These are phyloP conservation scores for Phania funesta DNA, from an alignment of 2,888 invertebrate genomes.

Conservation along the genomic window DNA sequence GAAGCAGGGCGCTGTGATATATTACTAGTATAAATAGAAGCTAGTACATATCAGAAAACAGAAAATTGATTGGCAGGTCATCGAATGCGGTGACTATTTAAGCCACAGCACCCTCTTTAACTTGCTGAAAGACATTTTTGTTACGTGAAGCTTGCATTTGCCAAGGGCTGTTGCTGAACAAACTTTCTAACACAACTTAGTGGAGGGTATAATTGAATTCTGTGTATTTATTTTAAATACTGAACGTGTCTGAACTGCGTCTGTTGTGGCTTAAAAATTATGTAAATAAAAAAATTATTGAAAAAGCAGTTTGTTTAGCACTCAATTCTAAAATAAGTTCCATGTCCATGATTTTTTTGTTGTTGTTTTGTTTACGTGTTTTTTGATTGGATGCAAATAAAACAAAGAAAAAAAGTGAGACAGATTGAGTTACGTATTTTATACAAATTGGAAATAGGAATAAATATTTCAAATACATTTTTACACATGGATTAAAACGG, in stretches of 20 bases:
- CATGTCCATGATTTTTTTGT: neutral
- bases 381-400: constrained; percentile 46
- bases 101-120: too few species aligned
- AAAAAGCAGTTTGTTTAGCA: constrained; percentile 28
- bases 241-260: neutral
- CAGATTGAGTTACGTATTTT: constrained; percentile 8
- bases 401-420: neutral
- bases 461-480: constrained; percentile 33
- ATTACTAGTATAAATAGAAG: too few species aligned
- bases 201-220: neutral
- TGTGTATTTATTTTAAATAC: neutral
- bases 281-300: neutral
- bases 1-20: too few species aligned
- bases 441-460: constrained; percentile 46
- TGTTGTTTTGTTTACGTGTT: constrained; percentile 11
- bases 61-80: too few species aligned
- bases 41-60: too few species aligned
- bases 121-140: too few species aligned
- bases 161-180: too few species aligned
- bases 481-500: constrained; percentile 32
- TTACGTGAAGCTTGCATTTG: too few species aligned
- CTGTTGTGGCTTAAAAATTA: neutral
- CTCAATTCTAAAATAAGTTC: constrained; percentile 19
- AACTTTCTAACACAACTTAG: neutral
- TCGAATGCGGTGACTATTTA: too few species aligned